These are phyloP conservation scores for Campoletis raptor DNA, from an alignment of 2,888 invertebrate genomes.

Conservation along the genomic window DNA sequence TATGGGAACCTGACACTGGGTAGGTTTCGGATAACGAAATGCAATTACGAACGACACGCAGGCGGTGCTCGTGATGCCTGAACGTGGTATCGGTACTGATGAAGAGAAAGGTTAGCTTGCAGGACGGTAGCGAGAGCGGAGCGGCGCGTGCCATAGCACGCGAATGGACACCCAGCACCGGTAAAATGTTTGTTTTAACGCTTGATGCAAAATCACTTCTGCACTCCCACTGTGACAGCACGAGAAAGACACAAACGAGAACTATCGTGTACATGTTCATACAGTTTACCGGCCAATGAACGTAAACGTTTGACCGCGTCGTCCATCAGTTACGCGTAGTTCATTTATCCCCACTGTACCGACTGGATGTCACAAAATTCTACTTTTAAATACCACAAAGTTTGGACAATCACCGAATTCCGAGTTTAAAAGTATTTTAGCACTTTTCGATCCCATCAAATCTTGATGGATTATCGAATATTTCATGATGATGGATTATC, in stretches of 20 bases:
- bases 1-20: slow-evolving; percentile 41
- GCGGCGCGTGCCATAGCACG: slow-evolving; percentile 60
- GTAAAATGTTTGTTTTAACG: slow-evolving; percentile 76
- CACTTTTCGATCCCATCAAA: background rate
- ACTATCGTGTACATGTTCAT: slow-evolving; percentile 50
- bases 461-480: background rate
- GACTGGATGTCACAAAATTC: background rate
- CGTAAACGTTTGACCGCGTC: slow-evolving; percentile 46
- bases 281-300: slow-evolving; percentile 31
- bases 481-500: background rate
- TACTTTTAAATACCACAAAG: slow-evolving; percentile 47
- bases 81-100: slow-evolving; percentile 31
- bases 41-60: slow-evolving; percentile 58
- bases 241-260: slow-evolving; percentile 47
- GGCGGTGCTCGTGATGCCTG: slow-evolving; percentile 34
- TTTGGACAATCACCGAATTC: slow-evolving; percentile 30
- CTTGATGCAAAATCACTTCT: slow-evolving; percentile 60
- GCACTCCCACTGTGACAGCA: slow-evolving; percentile 33
- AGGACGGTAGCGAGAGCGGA: slow-evolving; percentile 2
- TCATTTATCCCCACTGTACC: slow-evolving; percentile 20
- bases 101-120: slow-evolving; percentile 47
- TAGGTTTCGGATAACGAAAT: slow-evolving; percentile 66
- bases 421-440: background rate
- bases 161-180: slow-evolving; percentile 58
- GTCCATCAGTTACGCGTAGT: slow-evolving; percentile 19